Conservation (phyloP, 2,888 invertebrate genomes). For the Adela reaumurella region DNA sequence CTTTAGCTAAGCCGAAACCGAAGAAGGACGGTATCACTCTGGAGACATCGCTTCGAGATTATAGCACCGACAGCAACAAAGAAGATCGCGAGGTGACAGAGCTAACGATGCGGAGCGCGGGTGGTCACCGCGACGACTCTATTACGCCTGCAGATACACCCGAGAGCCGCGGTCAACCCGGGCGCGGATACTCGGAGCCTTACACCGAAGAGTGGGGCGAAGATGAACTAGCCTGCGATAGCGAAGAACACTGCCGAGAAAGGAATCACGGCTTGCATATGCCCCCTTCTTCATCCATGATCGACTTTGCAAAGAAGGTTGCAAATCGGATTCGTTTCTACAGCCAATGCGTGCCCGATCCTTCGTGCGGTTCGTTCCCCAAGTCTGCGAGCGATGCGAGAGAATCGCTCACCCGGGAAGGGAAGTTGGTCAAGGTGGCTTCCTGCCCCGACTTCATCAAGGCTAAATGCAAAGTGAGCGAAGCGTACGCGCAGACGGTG, state of each 20-base stretch:
- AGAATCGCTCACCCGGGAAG: not conserved
- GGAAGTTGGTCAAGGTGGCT: constrained; percentile 6
- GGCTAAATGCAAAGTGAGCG: constrained; percentile 16
- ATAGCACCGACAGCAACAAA: constrained; percentile 19
- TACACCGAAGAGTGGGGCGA: constrained; percentile 9
- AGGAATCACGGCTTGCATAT: constrained; percentile 55
- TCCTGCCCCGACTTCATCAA: constrained; percentile 12
- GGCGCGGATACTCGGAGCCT: constrained; percentile 4
- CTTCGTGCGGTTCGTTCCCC: constrained; percentile 7
- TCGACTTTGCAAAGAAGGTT: constrained; percentile 53
- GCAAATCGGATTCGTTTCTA: constrained; percentile 54
- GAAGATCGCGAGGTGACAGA: constrained; percentile 54
- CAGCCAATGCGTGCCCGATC: constrained; percentile 60
- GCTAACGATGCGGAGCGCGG: constrained; percentile 31
- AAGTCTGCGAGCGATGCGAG: constrained; percentile 1
- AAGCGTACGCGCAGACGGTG: constrained; percentile 60
- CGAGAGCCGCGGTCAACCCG: constrained; percentile 1
- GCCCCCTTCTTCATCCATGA: constrained; percentile 52
- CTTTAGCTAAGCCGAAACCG: constrained; percentile 25
- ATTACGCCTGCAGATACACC: constrained; percentile 4
- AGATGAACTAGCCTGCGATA: constrained; percentile 21
- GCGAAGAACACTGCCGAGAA: constrained; percentile 50
- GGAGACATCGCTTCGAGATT: constrained; percentile 23
- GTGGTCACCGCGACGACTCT: constrained; percentile 3
- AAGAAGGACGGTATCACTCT: constrained; percentile 17